A percentile compares a stretch with the other conserved stretches of the same genome.
Evolutionary conservation across 2,888 invertebrate species (phyloP).

Genomic region (Drosophila antonietae): DNA sequence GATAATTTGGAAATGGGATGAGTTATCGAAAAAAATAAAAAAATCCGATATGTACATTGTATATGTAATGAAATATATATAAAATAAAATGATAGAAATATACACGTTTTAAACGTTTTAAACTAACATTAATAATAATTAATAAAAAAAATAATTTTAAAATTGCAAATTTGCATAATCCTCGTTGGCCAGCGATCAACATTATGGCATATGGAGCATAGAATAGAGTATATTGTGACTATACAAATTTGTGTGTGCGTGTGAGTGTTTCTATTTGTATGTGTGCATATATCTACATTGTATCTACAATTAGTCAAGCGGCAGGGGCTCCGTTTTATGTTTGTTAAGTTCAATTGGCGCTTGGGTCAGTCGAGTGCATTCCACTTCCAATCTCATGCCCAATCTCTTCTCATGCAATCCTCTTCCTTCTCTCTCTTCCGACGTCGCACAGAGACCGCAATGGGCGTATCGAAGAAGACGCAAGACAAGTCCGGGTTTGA

Average conservation of each 20-base stretch:
- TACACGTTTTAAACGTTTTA: too few relatives aligned
- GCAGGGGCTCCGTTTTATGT: constrained; percentile 55
- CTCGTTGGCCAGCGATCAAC: not conserved
- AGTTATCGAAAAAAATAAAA: too few relatives aligned
- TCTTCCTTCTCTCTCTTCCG: not conserved
- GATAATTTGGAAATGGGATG: too few relatives aligned
- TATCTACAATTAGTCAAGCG: constrained; percentile 63
- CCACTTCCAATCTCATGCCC: constrained; percentile 53
- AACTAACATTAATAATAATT: too few relatives aligned
- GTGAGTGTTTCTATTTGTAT: not conserved
- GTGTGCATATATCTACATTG: constrained; percentile 39
- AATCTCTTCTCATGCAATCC: constrained; percentile 15
- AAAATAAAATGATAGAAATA: too few relatives aligned
- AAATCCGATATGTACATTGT: too few relatives aligned
- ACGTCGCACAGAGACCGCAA: constrained; percentile 90
- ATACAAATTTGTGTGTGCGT: not conserved
- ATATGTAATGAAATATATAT: too few relatives aligned
- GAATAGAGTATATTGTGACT: not conserved
- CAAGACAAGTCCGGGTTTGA: constrained; percentile 93
- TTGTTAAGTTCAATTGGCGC: constrained; percentile 74
- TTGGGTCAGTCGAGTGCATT: constrained; percentile 76
- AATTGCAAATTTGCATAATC: too few relatives aligned
- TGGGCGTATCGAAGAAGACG: constrained; percentile 93
- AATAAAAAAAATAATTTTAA: too few relatives aligned
- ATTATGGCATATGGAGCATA: not conserved